Conservation (phyloP, 2,797 vertebrate species). For the Poeciliopsis turneri region DNA sequence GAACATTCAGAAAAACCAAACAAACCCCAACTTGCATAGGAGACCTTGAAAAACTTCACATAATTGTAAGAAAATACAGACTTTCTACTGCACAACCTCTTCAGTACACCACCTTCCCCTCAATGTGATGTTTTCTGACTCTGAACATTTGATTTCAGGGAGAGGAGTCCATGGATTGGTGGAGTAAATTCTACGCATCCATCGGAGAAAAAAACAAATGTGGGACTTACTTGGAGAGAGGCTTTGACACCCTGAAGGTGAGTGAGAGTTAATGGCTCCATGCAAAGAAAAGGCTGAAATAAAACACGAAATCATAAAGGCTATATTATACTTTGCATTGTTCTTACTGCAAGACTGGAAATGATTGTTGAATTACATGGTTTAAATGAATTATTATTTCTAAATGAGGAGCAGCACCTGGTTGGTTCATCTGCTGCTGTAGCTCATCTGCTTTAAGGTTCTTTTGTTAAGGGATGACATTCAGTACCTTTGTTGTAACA, state of each 20-base stretch:
- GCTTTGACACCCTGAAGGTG: conserved; percentile 92
- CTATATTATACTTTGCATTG: background rate
- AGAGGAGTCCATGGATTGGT: conserved; percentile 97
- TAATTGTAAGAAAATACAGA: background rate
- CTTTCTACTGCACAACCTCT: background rate
- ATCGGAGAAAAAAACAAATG: conserved; percentile 89
- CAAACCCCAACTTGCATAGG: background rate
- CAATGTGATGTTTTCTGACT: conserved; percentile 28
- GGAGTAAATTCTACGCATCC: conserved; percentile 97
- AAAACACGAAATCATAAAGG: too few relatives aligned
- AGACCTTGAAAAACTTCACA: background rate
- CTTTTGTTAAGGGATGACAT: background rate
- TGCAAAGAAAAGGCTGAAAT: background rate
- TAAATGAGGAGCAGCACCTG: background rate
- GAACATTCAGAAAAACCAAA: background rate
- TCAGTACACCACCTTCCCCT: background rate
- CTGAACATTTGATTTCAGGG: conserved; percentile 78
- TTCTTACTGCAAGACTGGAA: background rate
- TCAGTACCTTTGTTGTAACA: background rate
- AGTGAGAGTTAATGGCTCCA: background rate
- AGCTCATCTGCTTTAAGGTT: background rate
- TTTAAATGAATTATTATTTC: too few relatives aligned
- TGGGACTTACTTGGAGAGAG: conserved; percentile 90
- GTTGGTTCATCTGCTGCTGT: background rate
- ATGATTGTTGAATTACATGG: background rate